phyloP scores from a whole-genome alignment of 1,140 invertebrate species.

The Dryas iulia region DNA sequence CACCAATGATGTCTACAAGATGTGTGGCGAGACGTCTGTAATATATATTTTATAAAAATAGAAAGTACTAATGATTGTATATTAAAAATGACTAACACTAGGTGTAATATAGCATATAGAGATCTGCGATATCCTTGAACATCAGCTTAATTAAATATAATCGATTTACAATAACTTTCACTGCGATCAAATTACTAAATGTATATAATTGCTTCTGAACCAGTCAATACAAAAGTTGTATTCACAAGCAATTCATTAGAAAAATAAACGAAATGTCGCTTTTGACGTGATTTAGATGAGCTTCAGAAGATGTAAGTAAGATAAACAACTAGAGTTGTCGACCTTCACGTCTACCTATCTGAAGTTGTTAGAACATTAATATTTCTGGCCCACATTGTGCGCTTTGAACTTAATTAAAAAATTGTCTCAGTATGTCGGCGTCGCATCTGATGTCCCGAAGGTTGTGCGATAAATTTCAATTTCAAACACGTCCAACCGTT shows the following conservation, averaged over 20 bases:
- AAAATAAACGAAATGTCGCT: background rate
- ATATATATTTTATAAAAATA: too few species aligned
- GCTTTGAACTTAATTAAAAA: constrained; percentile 36
- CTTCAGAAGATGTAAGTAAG: background rate
- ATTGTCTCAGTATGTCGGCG: constrained; percentile 32
- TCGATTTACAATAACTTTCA: background rate
- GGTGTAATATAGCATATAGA: too few species aligned
- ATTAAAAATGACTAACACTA: too few species aligned
- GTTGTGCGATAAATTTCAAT: constrained; percentile 37
- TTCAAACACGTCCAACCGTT: constrained; percentile 31
- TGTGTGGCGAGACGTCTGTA: too few species aligned
- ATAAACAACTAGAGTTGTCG: background rate
- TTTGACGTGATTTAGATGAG: constrained; percentile 1
- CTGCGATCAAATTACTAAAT: background rate
- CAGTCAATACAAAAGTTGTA: background rate
- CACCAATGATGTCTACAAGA: too few species aligned
- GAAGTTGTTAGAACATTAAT: background rate
- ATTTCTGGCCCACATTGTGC: constrained; percentile 38
- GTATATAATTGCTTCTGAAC: background rate
- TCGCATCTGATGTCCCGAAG: constrained; percentile 18
- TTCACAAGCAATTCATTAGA: background rate
- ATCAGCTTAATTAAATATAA: background rate
- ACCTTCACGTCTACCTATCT: background rate
- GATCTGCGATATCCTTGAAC: background rate
- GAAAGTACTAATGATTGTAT: too few species aligned